Percentiles rank a stretch among this genome's conserved stretches.
phyloP scores from a whole-genome alignment of 2,797 vertebrate genomes.

The Coracias cyanogaster region DNA sequence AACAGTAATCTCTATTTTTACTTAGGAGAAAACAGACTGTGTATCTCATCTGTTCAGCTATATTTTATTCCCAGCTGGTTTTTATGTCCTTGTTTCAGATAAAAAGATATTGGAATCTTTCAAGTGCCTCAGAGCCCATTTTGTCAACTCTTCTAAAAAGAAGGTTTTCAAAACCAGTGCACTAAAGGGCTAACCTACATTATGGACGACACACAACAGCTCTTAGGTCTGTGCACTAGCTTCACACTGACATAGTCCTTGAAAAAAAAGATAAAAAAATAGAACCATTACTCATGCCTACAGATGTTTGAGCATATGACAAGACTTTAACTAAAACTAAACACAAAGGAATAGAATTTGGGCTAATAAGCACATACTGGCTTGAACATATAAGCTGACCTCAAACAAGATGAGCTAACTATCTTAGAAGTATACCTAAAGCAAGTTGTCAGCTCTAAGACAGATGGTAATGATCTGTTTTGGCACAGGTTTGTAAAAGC shows the following conservation, averaged over 20 bases:
- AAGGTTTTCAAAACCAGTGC: background rate
- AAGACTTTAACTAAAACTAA: background rate
- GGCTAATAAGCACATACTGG: background rate
- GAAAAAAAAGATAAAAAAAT: no score
- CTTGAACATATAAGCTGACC: background rate
- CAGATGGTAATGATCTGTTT: background rate
- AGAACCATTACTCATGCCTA: background rate
- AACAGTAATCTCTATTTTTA: slow-evolving; percentile 68
- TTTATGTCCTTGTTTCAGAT: slow-evolving; percentile 52
- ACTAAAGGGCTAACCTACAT: background rate
- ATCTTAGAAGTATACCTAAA: background rate
- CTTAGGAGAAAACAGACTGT: slow-evolving; percentile 59
- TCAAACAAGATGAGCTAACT: background rate
- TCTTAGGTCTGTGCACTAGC: background rate
- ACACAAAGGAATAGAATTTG: background rate
- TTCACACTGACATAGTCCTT: background rate
- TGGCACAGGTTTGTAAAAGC: background rate
- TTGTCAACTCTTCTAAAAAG: background rate
- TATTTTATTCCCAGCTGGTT: slow-evolving; percentile 66
- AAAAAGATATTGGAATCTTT: slow-evolving; percentile 41
- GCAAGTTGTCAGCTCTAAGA: background rate
- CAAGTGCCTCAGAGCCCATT: slow-evolving; percentile 24
- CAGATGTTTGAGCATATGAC: background rate
- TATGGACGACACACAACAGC: background rate
- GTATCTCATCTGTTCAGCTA: slow-evolving; percentile 62